Conservation (phyloP, 2,888 invertebrate genomes). For the Archips xylosteana region DNA sequence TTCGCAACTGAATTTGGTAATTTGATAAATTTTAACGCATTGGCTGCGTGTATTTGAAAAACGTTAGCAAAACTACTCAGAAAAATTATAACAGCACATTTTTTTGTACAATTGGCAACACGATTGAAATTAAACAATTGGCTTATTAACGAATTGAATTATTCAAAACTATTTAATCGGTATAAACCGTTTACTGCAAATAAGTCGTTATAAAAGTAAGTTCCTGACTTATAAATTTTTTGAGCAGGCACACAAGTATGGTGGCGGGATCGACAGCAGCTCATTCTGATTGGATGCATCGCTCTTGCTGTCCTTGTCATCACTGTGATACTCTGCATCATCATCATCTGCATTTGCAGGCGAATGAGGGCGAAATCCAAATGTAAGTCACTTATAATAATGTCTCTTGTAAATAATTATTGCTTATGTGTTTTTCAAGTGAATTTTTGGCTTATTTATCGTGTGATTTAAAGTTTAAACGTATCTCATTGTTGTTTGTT, state of each 20-base stretch:
- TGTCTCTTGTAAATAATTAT: background rate
- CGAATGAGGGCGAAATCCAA: conserved; percentile 92
- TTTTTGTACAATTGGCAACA: background rate
- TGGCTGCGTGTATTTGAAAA: conserved; percentile 12
- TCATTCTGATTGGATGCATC: conserved; percentile 88
- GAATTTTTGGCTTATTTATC: conserved; percentile 25
- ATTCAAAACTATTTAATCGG: background rate
- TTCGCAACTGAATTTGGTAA: conserved; percentile 12
- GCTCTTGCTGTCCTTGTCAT: conserved; percentile 82
- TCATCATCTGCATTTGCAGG: conserved; percentile 94
- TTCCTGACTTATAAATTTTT: background rate
- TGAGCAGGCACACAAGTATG: conserved; percentile 90
- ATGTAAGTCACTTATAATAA: conserved; percentile 87
- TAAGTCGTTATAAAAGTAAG: background rate
- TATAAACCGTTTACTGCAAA: background rate
- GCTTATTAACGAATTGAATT: conserved; percentile 26
- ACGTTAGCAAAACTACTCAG: background rate
- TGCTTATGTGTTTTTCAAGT: conserved; percentile 22
- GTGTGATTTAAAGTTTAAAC: conserved; percentile 16
- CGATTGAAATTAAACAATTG: conserved; percentile 13
- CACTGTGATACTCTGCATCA: conserved; percentile 92
- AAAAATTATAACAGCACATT: conserved; percentile 1
- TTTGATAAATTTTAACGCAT: conserved; percentile 19
- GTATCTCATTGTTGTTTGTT: conserved; percentile 14
- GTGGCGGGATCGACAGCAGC: conserved; percentile 93